phyloP scores from a whole-genome alignment of 1,140 invertebrate species.

The Schlechtendalia chinensis region DNA sequence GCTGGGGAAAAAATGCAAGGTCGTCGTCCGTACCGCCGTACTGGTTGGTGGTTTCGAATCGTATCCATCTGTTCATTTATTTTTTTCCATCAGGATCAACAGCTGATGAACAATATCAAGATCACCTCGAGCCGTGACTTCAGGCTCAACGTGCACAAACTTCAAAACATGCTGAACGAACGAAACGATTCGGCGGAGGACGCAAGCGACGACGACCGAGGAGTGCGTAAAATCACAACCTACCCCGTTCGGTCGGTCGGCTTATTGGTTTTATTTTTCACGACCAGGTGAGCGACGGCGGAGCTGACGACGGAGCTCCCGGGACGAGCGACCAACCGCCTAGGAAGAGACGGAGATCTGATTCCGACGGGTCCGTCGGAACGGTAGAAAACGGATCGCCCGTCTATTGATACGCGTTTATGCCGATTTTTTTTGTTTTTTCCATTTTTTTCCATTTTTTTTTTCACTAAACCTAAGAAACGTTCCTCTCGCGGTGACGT shows the following conservation, averaged over 20 bases:
- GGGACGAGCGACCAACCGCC: not conserved
- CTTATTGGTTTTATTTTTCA: not conserved
- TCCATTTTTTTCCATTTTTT: too few relatives aligned
- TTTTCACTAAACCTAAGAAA: too few relatives aligned
- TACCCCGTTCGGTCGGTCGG: too few relatives aligned
- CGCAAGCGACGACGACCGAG: not conserved
- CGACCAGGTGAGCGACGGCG: not conserved
- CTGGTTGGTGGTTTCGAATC: not conserved
- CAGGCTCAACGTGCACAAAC: slow-evolving; percentile 35
- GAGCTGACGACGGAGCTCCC: not conserved
- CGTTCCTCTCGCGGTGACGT: too few relatives aligned
- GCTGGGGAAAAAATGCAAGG: slow-evolving; percentile 44
- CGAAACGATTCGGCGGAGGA: slow-evolving; percentile 41
- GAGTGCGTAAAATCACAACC: too few relatives aligned
- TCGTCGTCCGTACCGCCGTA: not conserved
- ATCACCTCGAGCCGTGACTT: slow-evolving; percentile 28
- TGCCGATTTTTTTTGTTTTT: too few relatives aligned
- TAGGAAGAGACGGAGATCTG: not conserved
- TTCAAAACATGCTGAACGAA: slow-evolving; percentile 22
- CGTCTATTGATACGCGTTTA: too few relatives aligned
- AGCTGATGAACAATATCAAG: slow-evolving; percentile 11
- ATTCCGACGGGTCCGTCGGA: not conserved
- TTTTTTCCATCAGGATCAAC: not conserved
- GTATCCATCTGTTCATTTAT: not conserved
- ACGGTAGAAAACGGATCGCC: too few relatives aligned